Evolutionary conservation across 2,888 invertebrate genomes (phyloP), one percentile per base, ranked within the genome.

Genomic region (Petrophora chlorosata): DNA sequence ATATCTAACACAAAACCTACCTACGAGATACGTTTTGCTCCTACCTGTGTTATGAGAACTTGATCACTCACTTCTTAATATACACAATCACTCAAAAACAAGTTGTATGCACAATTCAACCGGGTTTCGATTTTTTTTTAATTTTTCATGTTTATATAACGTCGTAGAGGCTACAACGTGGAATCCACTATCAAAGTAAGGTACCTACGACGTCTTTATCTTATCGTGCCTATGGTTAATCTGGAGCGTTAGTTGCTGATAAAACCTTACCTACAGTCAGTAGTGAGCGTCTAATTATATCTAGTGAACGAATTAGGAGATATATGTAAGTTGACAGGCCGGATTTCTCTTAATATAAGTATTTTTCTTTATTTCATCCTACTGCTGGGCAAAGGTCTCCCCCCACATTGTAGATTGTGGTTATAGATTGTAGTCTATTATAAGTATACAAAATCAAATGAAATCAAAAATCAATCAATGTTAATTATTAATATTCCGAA

Each of bases 191-290:
- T 13, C 44, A 43, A 49, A 43, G 43, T 49, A 42, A 12, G 3
- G 22, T 28, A 32, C n/a, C n/a, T n/a, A n/a, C 5, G 17, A 45
- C 15, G 29, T 22, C 38, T 41, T 46, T 46, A 52, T 52, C 51
- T 52, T 46, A 52, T 52, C 51, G 25, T 9, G 10, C 7, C 2
- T 10, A 34, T 29, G 23, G 36, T 47, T 48, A 44, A 50, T 50
- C 49, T 50, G 25, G 36, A 42, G 30, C 36, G 49, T 50, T 43
- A 43, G 43, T 36, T 10, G 32, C 5, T 14, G 43, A 50, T 44
- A 50, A 47, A 26, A 38, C 14, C 15, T 10, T 19, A 15, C 33
- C 33, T 33, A 39, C 33, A 25, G 48, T 34, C 49, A n/a, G 39
- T 12, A 28, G 25, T 19, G 22, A n/a, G 19, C 14, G 29, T 25